phyloP scores from a whole-genome alignment of 2,888 invertebrate species.

The Tetranychus truncatus region DNA sequence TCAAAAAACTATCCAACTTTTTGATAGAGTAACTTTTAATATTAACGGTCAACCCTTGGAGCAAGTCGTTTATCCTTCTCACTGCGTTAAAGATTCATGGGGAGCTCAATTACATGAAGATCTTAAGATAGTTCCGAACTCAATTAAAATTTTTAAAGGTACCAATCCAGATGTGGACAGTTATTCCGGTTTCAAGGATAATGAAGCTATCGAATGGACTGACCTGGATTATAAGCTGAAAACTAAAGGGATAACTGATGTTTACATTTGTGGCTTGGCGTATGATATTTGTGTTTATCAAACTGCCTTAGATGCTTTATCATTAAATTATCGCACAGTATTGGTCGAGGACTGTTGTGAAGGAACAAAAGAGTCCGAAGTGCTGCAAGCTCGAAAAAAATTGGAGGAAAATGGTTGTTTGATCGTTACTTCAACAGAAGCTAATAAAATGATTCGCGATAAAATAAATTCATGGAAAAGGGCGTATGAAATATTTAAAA shows the following conservation, averaged over 20 bases:
- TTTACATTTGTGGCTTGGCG: constrained; percentile 82
- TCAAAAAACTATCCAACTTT: constrained; percentile 39
- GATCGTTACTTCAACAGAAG: too few relatives aligned
- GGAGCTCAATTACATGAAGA: constrained; percentile 81
- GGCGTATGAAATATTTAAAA: too few relatives aligned
- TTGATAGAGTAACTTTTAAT: constrained; percentile 80
- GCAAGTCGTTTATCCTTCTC: constrained; percentile 43
- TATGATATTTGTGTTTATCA: constrained; percentile 78
- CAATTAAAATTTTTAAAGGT: constrained; percentile 66
- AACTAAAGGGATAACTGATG: constrained; percentile 62
- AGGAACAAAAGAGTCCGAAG: constrained; percentile 49
- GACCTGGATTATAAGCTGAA: constrained; percentile 60
- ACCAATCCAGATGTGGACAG: constrained; percentile 87
- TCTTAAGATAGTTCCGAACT: constrained; percentile 33
- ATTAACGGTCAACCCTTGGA: background rate
- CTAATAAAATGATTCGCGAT: too few relatives aligned
- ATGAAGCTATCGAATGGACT: constrained; percentile 72
- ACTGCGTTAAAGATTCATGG: constrained; percentile 88
- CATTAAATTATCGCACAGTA: constrained; percentile 70
- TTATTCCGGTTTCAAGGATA: constrained; percentile 96
- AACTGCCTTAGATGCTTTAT: constrained; percentile 37
- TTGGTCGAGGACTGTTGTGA: constrained; percentile 75
- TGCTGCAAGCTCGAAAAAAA: too few relatives aligned
- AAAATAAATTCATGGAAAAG: too few relatives aligned
- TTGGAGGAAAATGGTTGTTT: too few relatives aligned